Evolutionary conservation across 2,888 invertebrate genomes (phyloP).

Genomic region (Ceratothoa steindachneri): DNA sequence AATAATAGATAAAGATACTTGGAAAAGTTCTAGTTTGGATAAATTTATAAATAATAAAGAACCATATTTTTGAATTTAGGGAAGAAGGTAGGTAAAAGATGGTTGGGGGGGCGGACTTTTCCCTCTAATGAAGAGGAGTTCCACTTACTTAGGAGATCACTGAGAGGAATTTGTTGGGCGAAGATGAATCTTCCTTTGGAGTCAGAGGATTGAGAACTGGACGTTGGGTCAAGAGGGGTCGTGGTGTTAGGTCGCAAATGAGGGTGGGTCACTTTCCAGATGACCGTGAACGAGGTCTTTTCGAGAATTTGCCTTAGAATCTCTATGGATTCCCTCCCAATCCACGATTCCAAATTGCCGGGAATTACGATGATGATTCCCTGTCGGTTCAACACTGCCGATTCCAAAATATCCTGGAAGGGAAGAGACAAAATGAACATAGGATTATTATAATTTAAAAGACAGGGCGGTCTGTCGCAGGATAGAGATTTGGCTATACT

Average conservation of each 20-base stretch:
- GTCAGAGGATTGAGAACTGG: no score
- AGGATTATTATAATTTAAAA: no score
- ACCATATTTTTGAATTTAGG: no score
- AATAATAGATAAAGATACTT: no score
- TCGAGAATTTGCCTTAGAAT: constrained; percentile 7
- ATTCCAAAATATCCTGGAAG: constrained; percentile 25
- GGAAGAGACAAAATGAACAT: background rate
- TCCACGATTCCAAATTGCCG: constrained; percentile 23
- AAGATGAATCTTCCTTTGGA: constrained; percentile 19
- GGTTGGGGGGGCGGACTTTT: no score
- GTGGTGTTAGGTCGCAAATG: constrained; percentile 16
- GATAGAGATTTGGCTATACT: no score
- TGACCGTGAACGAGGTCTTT: constrained; percentile 20
- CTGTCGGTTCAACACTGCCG: constrained; percentile 26
- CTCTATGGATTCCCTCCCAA: constrained; percentile 7
- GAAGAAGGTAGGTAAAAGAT: no score
- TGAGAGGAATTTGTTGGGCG: constrained; percentile 21
- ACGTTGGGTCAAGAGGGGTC: background rate
- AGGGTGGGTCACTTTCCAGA: constrained; percentile 16
- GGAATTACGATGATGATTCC: constrained; percentile 22
- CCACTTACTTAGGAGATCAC: constrained; percentile 26
- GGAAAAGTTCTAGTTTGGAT: no score
- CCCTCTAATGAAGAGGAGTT: no score
- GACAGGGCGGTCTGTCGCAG: no score
- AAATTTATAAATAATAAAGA: no score